Base-by-base conservation (phyloP, 1,140 invertebrate species). In the Drosophila albomicans region DNA sequence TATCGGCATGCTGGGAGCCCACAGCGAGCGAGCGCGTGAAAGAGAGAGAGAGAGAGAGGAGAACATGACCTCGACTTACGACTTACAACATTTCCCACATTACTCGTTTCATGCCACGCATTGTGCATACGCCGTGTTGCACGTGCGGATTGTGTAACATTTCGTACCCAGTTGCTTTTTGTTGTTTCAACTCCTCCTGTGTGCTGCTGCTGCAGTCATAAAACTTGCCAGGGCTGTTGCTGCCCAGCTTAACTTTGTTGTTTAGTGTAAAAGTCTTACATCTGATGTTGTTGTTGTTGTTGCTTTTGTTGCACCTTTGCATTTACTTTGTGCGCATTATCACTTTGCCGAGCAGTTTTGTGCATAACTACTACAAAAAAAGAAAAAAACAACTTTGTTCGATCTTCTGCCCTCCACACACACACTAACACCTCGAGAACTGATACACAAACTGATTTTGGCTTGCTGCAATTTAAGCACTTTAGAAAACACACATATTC, bases 281-380 rank as follows among this genome's bases (percentile, higher is more conserved):
- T 78, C 68, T 77, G 59, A 52, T 52, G 20, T 13, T 52, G 46
- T 25, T 54, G 15, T n/a, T n/a, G 49, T 71, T 56, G 59, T 49
- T 79, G 65, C 43, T 52, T 6, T 20, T 76, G 57, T 52, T 71
- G 77, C 80, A 45, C 63, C 63, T 59, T 65, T 81, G 77, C 82
- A 86, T 86, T 86, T 86, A 86, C 82, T 87, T 86, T 87, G 82
- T 82, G 49, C 72, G 63, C 82, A 88, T 87, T 87, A 87, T 87
- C 84, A 87, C 84, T 82, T 74, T 71, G 67, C 76, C 45, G 59
- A 56, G 49, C 65, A 69, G 72, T 75, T 25, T 75, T 69, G 65
- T 13, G 30, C 25, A 48, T 35, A 52, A 61, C 63, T 63, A 58
- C 46, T 25, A 4, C 20, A 25, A 25, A 25, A 25, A 25, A 20